Conservation (phyloP, 2,113 vertebrate species). For the Percopsis transmontana region DNA sequence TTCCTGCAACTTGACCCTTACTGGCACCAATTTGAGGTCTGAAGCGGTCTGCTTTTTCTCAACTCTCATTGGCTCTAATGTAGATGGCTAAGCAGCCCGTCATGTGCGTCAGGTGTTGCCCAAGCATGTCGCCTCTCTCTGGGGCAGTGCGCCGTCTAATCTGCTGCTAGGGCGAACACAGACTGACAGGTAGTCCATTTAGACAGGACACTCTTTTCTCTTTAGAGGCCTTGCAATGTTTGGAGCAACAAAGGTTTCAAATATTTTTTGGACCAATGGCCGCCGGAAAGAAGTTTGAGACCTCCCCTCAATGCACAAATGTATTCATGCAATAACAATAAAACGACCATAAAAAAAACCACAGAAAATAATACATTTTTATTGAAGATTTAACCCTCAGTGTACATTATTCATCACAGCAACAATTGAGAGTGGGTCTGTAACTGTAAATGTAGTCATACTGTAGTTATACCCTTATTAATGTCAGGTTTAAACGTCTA, state of each 20-base stretch:
- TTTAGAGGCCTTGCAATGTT: no score
- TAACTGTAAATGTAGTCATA: constrained; percentile 38
- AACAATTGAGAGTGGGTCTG: constrained; percentile 7
- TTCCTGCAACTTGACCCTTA: constrained; percentile 96
- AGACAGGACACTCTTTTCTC: background rate
- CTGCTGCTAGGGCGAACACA: constrained; percentile 38
- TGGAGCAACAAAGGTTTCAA: no score
- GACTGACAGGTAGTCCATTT: constrained; percentile 58
- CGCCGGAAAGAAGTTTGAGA: no score
- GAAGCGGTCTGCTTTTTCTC: constrained; percentile 91
- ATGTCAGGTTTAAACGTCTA: constrained; percentile 6
- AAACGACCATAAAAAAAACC: no score
- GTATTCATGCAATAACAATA: no score
- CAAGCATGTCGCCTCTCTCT: constrained; percentile 48
- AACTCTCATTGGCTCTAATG: constrained; percentile 92
- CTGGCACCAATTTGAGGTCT: constrained; percentile 85
- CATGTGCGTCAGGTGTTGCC: constrained; percentile 68
- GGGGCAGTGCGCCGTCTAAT: constrained; percentile 30
- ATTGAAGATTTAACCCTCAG: background rate
- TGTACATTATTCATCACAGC: constrained; percentile 11
- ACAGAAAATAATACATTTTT: no score
- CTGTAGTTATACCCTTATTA: background rate
- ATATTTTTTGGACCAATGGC: no score
- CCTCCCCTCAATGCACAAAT: no score
- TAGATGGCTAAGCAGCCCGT: constrained; percentile 85